A percentile compares a stretch with the other conserved stretches of the same genome.
phyloP scores from a whole-genome alignment of 2,888 invertebrate species.

The Platycnemis pennipes region DNA sequence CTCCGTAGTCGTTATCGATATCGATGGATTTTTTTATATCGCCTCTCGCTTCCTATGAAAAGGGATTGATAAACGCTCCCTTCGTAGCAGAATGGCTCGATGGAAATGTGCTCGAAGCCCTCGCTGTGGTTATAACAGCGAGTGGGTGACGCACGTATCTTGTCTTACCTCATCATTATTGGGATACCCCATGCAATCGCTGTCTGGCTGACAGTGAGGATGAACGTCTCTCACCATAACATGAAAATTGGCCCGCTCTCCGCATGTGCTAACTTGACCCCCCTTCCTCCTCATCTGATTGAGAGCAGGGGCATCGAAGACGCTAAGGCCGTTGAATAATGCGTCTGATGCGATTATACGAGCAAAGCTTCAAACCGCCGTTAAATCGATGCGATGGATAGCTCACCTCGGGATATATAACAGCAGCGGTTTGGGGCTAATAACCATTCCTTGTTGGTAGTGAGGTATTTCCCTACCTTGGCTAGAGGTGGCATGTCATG shows the following conservation, averaged over 20 bases:
- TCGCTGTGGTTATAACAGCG: background rate
- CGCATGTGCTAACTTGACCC: background rate
- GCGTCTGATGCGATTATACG: background rate
- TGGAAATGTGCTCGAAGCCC: background rate
- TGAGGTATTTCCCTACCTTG: background rate
- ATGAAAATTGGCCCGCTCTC: background rate
- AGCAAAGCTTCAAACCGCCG: background rate
- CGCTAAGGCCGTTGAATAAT: background rate
- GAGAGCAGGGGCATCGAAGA: background rate
- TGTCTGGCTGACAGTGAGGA: background rate
- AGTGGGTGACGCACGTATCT: too few relatives aligned
- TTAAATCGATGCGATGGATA: background rate
- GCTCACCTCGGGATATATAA: background rate
- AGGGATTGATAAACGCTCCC: background rate
- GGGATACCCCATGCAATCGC: too few relatives aligned
- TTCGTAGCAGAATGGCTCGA: background rate
- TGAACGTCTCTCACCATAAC: background rate
- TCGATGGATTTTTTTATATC: background rate
- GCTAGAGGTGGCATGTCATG: background rate
- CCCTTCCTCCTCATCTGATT: background rate
- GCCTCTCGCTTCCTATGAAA: background rate
- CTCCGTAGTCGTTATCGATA: background rate
- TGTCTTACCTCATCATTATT: too few relatives aligned
- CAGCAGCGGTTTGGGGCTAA: background rate
- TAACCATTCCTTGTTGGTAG: background rate